Base-by-base conservation (phyloP, 2,113 vertebrate species). In the Bubo blakistoni region DNA sequence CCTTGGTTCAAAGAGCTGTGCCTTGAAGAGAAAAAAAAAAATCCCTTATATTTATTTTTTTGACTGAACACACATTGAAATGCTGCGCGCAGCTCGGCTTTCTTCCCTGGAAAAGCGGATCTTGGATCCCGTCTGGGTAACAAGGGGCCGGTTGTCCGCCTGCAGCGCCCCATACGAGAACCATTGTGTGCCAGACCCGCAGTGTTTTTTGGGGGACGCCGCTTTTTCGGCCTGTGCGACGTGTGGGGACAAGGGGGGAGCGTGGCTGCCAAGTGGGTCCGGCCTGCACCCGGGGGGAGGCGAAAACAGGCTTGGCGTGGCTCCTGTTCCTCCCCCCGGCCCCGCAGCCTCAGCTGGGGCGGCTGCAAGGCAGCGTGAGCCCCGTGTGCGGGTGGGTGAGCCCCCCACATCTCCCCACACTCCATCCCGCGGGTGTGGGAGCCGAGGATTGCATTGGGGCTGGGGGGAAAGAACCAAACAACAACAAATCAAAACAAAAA, bases 61-160 rank as follows among this genome's bases (percentile, higher is more conserved):
- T 30, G 12, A 73, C 79, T 10, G 29, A 81, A 47, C 61, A 34
- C 65, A 81, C 59, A 62, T 24, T 88, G 82, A 94, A 90, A 79
- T 38, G 38, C n/a, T 92, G 63, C 22, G 42, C 3, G 10, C 54
- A 55, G 78, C 78, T 84, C 79, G 32, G 47, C 47, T 86, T 96
- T 95, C 71, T 74, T 81, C 63, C 63, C 52, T 86, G 79, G 49
- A 86, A 95, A 92, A 96, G 58, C 6, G 29, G 59, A 5, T 46
- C 82, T 88, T 10, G 67, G 55, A 88, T 83, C 42, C 42, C 30
- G 8, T 9, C 66, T 92, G 6, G 5, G 46, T 82, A 90, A 96
- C 93, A 97, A 96, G 86, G 71, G 30, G 30, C 30, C 10, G 13
- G 80, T 96, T 96, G 93, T 96, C 78, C 13, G 12, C 65, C 61